Base-by-base conservation (phyloP, 2,888 invertebrate species). In the Dryocosmus kuriphilus region DNA sequence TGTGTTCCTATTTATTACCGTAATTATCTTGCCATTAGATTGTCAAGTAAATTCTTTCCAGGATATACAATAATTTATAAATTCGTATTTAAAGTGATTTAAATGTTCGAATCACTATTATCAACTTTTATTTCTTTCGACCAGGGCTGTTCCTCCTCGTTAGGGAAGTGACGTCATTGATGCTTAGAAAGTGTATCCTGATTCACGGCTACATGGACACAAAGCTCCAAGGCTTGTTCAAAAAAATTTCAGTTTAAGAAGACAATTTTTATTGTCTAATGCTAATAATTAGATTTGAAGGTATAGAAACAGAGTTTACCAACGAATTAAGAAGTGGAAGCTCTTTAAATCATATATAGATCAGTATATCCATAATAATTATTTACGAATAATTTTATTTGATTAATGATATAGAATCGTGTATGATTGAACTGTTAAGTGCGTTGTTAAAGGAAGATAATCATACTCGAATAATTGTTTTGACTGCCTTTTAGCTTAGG, bases 141-240 rank as follows among this genome's bases (percentile, higher is more conserved):
- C 24, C 16, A 41, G 14, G 77, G 78, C 76, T 81, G 79, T 80
- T 82, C 77, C 75, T 79, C 75, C 78, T 75, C 22, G 61, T 30
- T 67, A 75, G 80, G 81, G 79, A 80, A 79, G 77, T 82, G 82
- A 82, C 81, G 81, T 82, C 81, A 83, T 80, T 82, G 41, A 77
- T 83, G 85, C 81, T 85, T 88, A 88, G 88, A 88, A 88, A 88
- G 87, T 87, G 86, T 88, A 83, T 85, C 86, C 79, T 80, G 80
- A 83, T 86, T 86, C 83, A 83, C 80, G 83, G 84, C 67, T 82
- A 61, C 80, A 71, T 78, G 80, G 38, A 61, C n/a, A 46, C 24
- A 65, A 38, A 65, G 41, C 27, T 67, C 19, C 30, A 65, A 35
- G 38, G 38, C 27, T 67, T 67, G 16, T 46, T 9, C 2, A 16